phyloP scores from a whole-genome alignment of 1,140 invertebrate genomes.

The Drosophila busckii region DNA sequence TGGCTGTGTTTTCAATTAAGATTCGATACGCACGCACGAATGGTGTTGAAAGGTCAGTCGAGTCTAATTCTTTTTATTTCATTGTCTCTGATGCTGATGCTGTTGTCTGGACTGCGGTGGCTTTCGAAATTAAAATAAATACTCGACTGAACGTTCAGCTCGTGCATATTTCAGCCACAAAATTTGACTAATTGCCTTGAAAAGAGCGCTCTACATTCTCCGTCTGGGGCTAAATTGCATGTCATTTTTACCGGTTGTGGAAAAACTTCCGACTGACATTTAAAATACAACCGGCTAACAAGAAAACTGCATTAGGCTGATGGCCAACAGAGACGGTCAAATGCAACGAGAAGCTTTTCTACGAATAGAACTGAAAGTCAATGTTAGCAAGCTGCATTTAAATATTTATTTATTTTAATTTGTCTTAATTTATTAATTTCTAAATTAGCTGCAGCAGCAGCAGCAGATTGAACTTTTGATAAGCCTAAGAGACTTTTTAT shows the following conservation, averaged over 20 bases:
- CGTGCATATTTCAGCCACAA: conserved; percentile 14
- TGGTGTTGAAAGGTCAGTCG: conserved; percentile 24
- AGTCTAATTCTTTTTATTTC: too few relatives aligned
- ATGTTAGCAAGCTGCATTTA: too few relatives aligned
- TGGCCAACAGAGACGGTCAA: too few relatives aligned
- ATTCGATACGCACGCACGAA: conserved; percentile 42
- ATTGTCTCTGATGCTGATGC: too few relatives aligned
- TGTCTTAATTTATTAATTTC: not conserved
- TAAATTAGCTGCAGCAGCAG: not conserved
- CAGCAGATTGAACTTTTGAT: too few relatives aligned
- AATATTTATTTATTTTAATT: not conserved
- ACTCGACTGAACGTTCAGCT: not conserved
- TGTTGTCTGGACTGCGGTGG: too few relatives aligned
- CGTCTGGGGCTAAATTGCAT: conserved; percentile 13
- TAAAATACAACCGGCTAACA: conserved; percentile 56
- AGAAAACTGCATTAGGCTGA: conserved; percentile 55
- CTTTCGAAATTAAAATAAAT: conserved; percentile 25
- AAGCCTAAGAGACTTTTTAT: too few relatives aligned
- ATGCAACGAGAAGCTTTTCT: too few relatives aligned
- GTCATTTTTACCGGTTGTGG: conserved; percentile 21
- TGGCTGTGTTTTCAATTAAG: conserved; percentile 30
- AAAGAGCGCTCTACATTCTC: not conserved
- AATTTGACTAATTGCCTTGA: conserved; percentile 54
- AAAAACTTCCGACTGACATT: conserved; percentile 19
- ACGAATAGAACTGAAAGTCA: too few relatives aligned